phyloP scores from a whole-genome alignment of 2,888 invertebrate species.

The Protodeltote pygarga region DNA sequence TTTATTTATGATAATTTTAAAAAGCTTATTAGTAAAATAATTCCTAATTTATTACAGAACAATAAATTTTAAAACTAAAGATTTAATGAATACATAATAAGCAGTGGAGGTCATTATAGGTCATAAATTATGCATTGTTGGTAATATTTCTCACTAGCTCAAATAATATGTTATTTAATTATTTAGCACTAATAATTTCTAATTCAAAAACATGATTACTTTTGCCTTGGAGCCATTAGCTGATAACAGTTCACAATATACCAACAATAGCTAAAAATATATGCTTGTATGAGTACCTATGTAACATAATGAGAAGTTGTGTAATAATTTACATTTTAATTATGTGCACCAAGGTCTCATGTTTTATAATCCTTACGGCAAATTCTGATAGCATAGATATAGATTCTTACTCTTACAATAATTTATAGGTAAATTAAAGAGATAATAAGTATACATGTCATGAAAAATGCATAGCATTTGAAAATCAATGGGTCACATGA shows the following conservation, averaged over 20 bases:
- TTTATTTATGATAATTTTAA: not conserved
- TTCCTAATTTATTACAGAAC: not conserved
- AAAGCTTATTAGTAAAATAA: no score
- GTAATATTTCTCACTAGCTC: not conserved
- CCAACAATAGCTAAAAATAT: no score
- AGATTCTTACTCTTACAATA: conserved; percentile 8
- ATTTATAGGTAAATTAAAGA: conserved; percentile 14
- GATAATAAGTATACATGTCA: conserved; percentile 26
- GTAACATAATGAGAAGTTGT: conserved; percentile 64
- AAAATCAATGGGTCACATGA: conserved; percentile 70
- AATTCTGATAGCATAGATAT: conserved; percentile 3
- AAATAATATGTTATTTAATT: not conserved
- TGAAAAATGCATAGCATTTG: conserved; percentile 31
- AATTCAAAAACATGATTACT: not conserved
- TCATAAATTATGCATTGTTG: conserved; percentile 32
- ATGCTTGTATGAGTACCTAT: conserved; percentile 28
- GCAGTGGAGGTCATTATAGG: conserved; percentile 51
- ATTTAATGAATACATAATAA: conserved; percentile 10
- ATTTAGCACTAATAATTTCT: not conserved
- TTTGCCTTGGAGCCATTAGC: conserved; percentile 5
- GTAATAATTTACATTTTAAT: conserved; percentile 60
- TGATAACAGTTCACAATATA: conserved; percentile 8
- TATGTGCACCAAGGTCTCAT: conserved; percentile 38
- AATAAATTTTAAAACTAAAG: no score
- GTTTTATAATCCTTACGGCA: conserved; percentile 3